Conservation (phyloP, 2,113 vertebrate genomes). For the rat (Rattus norvegicus) region DNA sequence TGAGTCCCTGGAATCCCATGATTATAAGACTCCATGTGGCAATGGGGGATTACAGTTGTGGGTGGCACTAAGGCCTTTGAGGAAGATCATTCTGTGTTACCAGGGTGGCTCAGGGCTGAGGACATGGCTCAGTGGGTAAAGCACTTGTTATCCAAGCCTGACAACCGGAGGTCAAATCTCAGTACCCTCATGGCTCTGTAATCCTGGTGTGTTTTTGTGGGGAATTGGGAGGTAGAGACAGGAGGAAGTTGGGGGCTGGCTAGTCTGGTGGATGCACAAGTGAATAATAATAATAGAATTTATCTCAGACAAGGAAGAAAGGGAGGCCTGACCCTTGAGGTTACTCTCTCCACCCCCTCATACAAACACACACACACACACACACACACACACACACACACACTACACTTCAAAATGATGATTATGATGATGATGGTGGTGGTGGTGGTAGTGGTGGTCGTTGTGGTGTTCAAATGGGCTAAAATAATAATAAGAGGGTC, state of each 20-base stretch:
- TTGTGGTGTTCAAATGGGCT: neutral
- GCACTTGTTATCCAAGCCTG: neutral
- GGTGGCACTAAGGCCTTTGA: neutral
- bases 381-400: no score
- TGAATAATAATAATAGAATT: neutral
- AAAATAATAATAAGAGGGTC: rapidly evolving
- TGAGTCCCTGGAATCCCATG: neutral
- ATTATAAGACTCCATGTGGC: neutral
- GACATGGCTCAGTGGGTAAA: neutral
- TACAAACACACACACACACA: neutral
- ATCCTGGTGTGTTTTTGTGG: no score
- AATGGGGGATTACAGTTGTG: neutral
- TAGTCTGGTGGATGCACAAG: neutral
- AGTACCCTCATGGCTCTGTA: neutral
- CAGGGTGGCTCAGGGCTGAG: no score
- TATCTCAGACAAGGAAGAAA: neutral
- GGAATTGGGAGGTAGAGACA: neutral
- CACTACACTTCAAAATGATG: neutral
- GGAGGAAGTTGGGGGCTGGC: no score
- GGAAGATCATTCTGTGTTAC: neutral
- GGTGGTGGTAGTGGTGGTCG: no score
- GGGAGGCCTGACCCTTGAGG: neutral
- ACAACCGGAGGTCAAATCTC: neutral
- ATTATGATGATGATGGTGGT: neutral
- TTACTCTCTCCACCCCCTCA: neutral